Base-by-base conservation (phyloP, 2,797 vertebrate species). In the Morus bassanus region DNA sequence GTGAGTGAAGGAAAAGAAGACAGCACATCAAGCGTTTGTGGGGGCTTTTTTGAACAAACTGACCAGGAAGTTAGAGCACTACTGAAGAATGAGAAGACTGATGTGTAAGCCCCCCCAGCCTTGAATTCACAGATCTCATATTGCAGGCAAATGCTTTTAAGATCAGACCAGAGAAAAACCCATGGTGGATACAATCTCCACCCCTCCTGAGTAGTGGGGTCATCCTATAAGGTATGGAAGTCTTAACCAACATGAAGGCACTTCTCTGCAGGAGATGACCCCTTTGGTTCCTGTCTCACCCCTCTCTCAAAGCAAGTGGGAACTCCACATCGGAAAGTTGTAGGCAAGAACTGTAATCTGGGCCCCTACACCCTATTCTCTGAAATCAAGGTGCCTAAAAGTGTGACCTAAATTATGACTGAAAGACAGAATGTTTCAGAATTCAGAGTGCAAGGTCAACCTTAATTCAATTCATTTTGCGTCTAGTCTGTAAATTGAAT, bases 101-200 rank as follows among this genome's bases (percentile, higher is more conserved):
- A 65, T 0, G 1, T 60, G 35, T 56, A 51, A 61, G 12, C 12
- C 12, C 13, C 33, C 9, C 14, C 6, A 39, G 1, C 18, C 21
- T 27, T 56, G 67, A 79, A 79, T 51, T 84, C 73, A 64, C 12
- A 78, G 59, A 67, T 48, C 24, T 18, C 56, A 48, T 0, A 0
- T 56, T 83, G 39, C 39, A 73, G n/a, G 31, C 27, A 73, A 73
- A 78, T 31, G 39, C 12, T 33, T 74, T 78, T 79, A 63, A 33
- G 15, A 74, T 45, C 17, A 61, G 37, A 50, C 6, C 43, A 75
- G 30, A 68, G 30, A 69, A 80, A 74, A 93, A 57, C 63, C 30
- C 37, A 35, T 31, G 4, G 19, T 57, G 50, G 24, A 57, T 33
- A 46, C 48, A 63, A 43, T 43, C 35, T 63, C 61, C 61, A 69